Evolutionary conservation across 2,888 invertebrate species (phyloP), one percentile per base, ranked within the genome.

Genomic region (Cantharis rustica): DNA sequence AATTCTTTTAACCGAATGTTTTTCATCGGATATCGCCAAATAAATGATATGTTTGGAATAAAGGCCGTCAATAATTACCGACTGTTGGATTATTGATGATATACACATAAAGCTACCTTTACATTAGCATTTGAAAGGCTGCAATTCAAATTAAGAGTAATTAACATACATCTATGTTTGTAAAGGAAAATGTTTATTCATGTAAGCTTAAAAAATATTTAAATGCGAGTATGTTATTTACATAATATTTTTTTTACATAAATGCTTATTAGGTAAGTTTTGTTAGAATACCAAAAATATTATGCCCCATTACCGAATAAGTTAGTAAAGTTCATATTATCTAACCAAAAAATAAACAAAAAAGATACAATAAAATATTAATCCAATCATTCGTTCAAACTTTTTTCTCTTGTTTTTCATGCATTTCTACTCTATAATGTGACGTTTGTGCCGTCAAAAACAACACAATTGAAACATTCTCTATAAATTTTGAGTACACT

Each of bases 401-500:
- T n/a, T n/a, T n/a, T 47, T 47, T 47, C n/a, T 47, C 7, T 66
- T 20, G n/a, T 66, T 66, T 9, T 9, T 66, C 64, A n/a, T 20
- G 16, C 64, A 66, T 66, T 66, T 66, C 23, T 23, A 16, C 17
- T 66, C 64, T 20, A 17, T 20, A 66, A 66, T n/a, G 17, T 20
- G 23, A 66, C 23, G 17, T 66, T 66, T 66, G 64, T 66, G 64
- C 23, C 13, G 64, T 66, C 64, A 66, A 20, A 64, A 66, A 72
- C 47, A 66, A 72, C 47, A 31, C 63, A 72, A 66, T 20, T 31
- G 20, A 23, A 17, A 23, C 61, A 17, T 69, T 17, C 17, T 17
- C 31, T 15, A 69, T 47, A 69, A 31, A 61, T 69, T 69, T 69
- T 69, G 47, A 17, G 31, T 66, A 66, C 64, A 66, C 64, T 66